Evolutionary conservation across 2,113 vertebrate species (phyloP).

Genomic region (Melanotaenia duboulayi): DNA sequence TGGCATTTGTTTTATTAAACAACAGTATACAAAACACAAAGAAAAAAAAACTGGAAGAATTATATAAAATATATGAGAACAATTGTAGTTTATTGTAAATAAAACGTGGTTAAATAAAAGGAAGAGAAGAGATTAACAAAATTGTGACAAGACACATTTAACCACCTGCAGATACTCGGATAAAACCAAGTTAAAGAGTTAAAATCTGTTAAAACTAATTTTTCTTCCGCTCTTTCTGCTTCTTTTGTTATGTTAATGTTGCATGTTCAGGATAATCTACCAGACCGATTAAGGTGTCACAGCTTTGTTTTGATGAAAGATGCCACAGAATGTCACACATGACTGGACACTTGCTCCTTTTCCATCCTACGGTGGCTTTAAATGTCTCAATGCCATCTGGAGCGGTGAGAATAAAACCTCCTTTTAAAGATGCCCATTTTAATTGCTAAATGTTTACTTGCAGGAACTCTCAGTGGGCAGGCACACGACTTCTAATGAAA

Average conservation of each 20-base stretch:
- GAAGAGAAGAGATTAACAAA: no score
- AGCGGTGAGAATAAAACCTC: constrained; percentile 37
- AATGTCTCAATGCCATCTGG: constrained; percentile 78
- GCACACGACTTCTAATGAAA: constrained; percentile 56
- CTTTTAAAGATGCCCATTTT: constrained; percentile 68
- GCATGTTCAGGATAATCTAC: constrained; percentile 30
- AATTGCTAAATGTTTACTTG: constrained; percentile 80
- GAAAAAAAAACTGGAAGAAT: no score
- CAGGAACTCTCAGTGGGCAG: constrained; percentile 57
- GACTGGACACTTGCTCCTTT: constrained; percentile 47
- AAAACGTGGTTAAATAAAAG: no score
- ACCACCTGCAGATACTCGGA: background rate
- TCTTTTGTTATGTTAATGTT: constrained; percentile 20
- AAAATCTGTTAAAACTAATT: constrained; percentile 2
- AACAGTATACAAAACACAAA: no score
- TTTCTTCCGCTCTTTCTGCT: constrained; percentile 12
- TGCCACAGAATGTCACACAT: constrained; percentile 44
- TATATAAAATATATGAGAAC: no score
- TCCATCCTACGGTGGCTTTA: constrained; percentile 66
- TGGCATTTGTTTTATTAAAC: no score
- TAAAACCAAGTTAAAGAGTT: background rate
- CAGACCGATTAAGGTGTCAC: constrained; percentile 43
- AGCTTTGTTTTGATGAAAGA: constrained; percentile 60
- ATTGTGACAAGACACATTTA: no score
- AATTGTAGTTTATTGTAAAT: no score